Percentiles rank a stretch among this genome's conserved stretches.
Evolutionary conservation across 1,140 invertebrate species (phyloP).

Genomic region (Megalopta genalis): DNA sequence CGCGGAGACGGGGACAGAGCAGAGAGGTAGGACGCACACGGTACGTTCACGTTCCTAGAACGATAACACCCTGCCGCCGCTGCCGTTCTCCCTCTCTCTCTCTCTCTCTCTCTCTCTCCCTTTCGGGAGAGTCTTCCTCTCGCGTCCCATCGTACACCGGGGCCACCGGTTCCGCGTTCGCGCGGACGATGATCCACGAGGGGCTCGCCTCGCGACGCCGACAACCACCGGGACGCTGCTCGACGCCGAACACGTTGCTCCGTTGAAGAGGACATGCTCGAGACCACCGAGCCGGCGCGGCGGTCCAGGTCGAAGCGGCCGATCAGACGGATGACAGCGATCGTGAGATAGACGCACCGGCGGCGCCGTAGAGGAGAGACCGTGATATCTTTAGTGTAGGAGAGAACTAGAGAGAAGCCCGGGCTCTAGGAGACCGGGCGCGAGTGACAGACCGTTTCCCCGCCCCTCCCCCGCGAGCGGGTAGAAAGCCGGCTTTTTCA

Average conservation of each 20-base stretch:
- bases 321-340: background rate
- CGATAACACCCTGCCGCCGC: too few relatives aligned
- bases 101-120: background rate
- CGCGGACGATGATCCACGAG: constrained; percentile 30
- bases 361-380: too few relatives aligned
- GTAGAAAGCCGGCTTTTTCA: too few relatives aligned
- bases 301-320: background rate
- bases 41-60: too few relatives aligned
- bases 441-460: too few relatives aligned
- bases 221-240: background rate
- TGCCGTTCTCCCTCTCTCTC: too few relatives aligned
- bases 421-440: background rate
- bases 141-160: background rate
- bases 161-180: constrained; percentile 1
- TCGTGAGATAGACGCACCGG: background rate
- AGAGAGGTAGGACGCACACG: too few relatives aligned
- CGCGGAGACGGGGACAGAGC: too few relatives aligned
- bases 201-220: constrained; percentile 4
- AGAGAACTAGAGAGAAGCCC: background rate
- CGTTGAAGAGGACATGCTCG: background rate
- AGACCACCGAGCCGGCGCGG: background rate
- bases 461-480: too few relatives aligned
- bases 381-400: background rate
- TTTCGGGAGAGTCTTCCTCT: too few relatives aligned
- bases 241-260: background rate